Base-by-base conservation (phyloP, 1,140 invertebrate species). In the Drosophila subpulchrella region DNA sequence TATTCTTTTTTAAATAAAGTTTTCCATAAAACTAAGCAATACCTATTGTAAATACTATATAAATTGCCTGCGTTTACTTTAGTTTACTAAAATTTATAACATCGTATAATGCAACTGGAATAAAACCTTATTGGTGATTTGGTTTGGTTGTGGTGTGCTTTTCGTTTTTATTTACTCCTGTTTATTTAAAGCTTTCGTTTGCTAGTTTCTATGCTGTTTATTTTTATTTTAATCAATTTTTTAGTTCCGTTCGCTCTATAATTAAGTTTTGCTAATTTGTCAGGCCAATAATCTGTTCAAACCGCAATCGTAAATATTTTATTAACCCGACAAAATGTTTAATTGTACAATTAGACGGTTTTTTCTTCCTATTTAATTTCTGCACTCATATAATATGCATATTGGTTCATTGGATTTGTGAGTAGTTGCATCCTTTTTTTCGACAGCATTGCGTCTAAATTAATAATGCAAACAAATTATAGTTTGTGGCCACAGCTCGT, bases 381-480 rank as follows among this genome's bases (percentile, higher is more conserved):
- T 57, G 39, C 46, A 46, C 24, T 57, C 56, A 60, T 75, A 41
- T 67, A 65, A 65, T 70, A 62, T 67, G 48, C 42, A 75, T 66
- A 79, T 82, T 82, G 81, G 50, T 70, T 60, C 60, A 75, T 75
- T 78, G 66, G 75, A 82, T 72, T 65, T 72, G 60, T 56, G 60
- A 53, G 60, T 70, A 59, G 55, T 72, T 39, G 12, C 60, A 6
- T 34, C 53, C 66, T 57, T 76, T 73, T 62, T 48, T 71, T 42
- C 17, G 6, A 42, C 51, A 42, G n/a, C 41, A 48, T 50, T 67
- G 74, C 78, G 47, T 65, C 83, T 58, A 86, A 86, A 86, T 86
- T 88, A 86, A 88, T 79, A 86, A 86, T 86, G 79, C 65, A 86
- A 75, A 76, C 62, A 88, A 82, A 88, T 86, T 82, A 86, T 75